Evolutionary conservation across 2,888 invertebrate genomes (phyloP), one percentile per base, ranked within the genome.

Genomic region (Acronicta leporina): DNA sequence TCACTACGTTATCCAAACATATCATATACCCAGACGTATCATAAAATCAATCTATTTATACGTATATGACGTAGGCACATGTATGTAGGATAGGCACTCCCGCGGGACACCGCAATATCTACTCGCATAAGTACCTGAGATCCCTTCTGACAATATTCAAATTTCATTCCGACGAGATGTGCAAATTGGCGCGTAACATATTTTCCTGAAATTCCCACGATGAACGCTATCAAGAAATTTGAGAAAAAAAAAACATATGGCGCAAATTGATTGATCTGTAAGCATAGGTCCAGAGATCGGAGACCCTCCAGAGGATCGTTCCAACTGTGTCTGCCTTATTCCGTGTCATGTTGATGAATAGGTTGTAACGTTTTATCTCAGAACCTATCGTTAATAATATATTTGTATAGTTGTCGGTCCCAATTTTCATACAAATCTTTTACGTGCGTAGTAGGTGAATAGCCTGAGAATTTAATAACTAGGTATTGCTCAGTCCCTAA

Each of bases 111-210:
- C 53, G 40, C 62, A 52, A 53, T 65, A 75, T 68, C 46, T 50
- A 47, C 57, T 54, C 51, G 38, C 40, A 58, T 61, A 76, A 67
- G 70, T 75, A 77, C 63, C 66, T 74, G 52, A 45, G 51, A 73
- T 68, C 73, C 63, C 63, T 55, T 57, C 72, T 68, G 69, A 77
- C 78, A 75, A 84, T 88, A 88, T 89, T 87, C 88, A 86, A 87
- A 88, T 89, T 87, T 85, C 82, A 87, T 87, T 84, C 81, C 71
- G 67, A 69, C 74, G 80, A 81, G 74, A 82, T 77, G 82, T 75
- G 77, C 73, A 90, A 89, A 89, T 89, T 88, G 87, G 80, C 71
- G 67, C 62, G 76, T 75, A 83, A 81, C 78, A 82, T 84, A 85
- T 85, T 85, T 84, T 59, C 43, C 50, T 51, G 58, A 64, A 41